Evolutionary conservation across 2,888 invertebrate species (phyloP).

Genomic region (Gibbula magus): DNA sequence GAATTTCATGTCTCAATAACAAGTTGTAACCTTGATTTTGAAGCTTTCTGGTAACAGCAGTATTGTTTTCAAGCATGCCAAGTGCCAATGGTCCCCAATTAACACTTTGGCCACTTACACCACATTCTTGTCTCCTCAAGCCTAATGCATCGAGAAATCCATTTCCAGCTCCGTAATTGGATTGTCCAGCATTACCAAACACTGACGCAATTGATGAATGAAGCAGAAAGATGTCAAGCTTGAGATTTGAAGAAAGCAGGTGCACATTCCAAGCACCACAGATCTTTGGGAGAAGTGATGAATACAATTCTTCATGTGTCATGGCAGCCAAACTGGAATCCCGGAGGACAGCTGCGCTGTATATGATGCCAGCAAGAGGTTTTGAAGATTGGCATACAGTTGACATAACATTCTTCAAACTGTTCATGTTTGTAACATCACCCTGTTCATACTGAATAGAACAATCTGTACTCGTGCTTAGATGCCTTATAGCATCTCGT

Average conservation of each 20-base stretch:
- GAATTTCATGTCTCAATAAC: conserved; percentile 23
- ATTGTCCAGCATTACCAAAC: conserved; percentile 53
- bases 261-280: conserved; percentile 57
- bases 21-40: conserved; percentile 24
- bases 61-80: conserved; percentile 43
- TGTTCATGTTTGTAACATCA: conserved; percentile 47
- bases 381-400: conserved; percentile 29
- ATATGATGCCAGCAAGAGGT: conserved; percentile 50
- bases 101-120: conserved; percentile 48
- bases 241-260: conserved; percentile 33
- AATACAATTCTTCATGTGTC: conserved; percentile 34
- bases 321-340: conserved; percentile 37
- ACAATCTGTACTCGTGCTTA: conserved; percentile 31
- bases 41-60: neutral
- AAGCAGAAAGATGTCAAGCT: conserved; percentile 56
- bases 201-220: conserved; percentile 56
- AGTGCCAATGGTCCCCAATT: conserved; percentile 57
- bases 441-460: conserved; percentile 39
- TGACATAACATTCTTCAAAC: conserved; percentile 39
- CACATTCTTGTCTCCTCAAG: conserved; percentile 39
- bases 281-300: conserved; percentile 43
- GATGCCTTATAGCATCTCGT: conserved; percentile 6
- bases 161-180: conserved; percentile 59
- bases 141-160: conserved; percentile 54
- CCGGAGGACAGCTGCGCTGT: conserved; percentile 49